Conservation (phyloP, 2,888 invertebrate genomes). For the Ophion obscuratus region DNA sequence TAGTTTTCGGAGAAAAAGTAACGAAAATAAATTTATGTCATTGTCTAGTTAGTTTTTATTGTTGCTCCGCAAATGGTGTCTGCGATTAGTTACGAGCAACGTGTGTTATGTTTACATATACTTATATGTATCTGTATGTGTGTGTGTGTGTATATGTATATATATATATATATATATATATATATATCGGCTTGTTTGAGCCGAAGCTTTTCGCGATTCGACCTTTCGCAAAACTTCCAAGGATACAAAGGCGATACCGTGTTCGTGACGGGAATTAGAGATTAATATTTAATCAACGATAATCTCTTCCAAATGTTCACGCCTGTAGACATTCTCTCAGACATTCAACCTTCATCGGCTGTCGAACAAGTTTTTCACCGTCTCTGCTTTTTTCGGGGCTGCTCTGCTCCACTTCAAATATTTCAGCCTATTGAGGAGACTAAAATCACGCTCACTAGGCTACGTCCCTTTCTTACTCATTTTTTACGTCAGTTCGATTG, state of each 20-base stretch:
- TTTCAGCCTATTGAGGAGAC: not conserved
- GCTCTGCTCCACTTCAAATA: not conserved
- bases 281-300: constrained; percentile 49
- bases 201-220: not conserved
- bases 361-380: not conserved
- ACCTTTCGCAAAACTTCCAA: constrained; percentile 37
- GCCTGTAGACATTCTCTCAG: not conserved
- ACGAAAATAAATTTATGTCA: not conserved
- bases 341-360: constrained; percentile 30
- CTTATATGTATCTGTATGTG: no score
- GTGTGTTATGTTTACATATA: not conserved
- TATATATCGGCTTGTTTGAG: not conserved
- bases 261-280: constrained; percentile 34
- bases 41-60: constrained; percentile 14
- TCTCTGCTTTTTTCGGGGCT: not conserved
- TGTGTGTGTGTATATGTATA: no score
- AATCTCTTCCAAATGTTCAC: constrained; percentile 39
- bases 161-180: not conserved
- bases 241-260: constrained; percentile 7
- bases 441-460: not conserved
- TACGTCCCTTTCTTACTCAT: not conserved
- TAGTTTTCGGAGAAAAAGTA: not conserved
- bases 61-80: not conserved
- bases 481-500: not conserved
- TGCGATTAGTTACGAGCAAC: constrained; percentile 6